Conservation (phyloP, 2,888 invertebrate genomes). For the Pheosia gnoma region DNA sequence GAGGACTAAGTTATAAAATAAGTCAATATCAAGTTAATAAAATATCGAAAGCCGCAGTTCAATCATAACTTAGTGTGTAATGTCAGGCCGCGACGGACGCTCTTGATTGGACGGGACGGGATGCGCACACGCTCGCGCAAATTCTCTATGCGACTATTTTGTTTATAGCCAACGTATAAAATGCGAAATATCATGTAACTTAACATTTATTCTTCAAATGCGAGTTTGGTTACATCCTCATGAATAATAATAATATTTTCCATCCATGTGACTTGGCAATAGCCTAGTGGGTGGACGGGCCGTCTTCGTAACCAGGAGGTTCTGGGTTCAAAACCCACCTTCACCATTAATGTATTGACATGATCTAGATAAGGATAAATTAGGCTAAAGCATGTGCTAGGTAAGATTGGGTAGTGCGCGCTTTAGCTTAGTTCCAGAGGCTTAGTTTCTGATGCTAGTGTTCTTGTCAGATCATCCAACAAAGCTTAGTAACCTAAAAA, state of each 20-base stretch:
- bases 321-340: too few relatives aligned
- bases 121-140: constrained; percentile 42
- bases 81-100: constrained; percentile 56
- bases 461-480: too few relatives aligned
- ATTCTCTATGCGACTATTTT: constrained; percentile 60
- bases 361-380: too few relatives aligned
- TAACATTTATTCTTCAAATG: constrained; percentile 29
- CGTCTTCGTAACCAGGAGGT: too few relatives aligned
- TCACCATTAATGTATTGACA: too few relatives aligned
- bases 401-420: too few relatives aligned
- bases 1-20: constrained; percentile 30
- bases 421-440: too few relatives aligned
- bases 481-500: too few relatives aligned
- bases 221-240: constrained; percentile 27
- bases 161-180: constrained; percentile 53
- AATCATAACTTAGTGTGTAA: constrained; percentile 77
- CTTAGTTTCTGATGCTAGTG: too few relatives aligned
- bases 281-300: too few relatives aligned
- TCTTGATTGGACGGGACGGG: constrained; percentile 58
- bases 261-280: neutral
- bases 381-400: too few relatives aligned
- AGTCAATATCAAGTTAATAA: constrained; percentile 57
- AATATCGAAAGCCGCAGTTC: constrained; percentile 60
- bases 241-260: constrained; percentile 14
- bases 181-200: constrained; percentile 31